These are phyloP conservation scores for Drosophila watanabei DNA, from an alignment of 1,140 invertebrate species.

Conservation along the genomic window DNA sequence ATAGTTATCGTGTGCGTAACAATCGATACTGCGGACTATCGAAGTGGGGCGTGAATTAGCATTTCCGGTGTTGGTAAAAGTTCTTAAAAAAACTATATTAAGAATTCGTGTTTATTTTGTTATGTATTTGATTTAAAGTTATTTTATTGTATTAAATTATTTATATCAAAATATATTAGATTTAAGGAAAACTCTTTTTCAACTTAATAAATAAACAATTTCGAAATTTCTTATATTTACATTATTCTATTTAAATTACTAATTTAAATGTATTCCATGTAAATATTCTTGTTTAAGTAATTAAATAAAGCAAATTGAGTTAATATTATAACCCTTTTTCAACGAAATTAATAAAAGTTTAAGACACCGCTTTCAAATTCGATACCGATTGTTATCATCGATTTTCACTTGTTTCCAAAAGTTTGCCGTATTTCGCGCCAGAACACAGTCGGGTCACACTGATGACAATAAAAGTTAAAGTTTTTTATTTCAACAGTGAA, in stretches of 20 bases:
- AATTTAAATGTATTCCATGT: too few species aligned
- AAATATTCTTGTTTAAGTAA: too few species aligned
- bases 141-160: too few species aligned
- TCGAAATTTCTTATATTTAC: too few species aligned
- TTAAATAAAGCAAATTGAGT: too few species aligned
- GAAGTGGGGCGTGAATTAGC: not conserved
- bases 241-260: too few species aligned
- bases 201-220: too few species aligned
- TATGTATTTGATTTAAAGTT: not conserved
- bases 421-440: not conserved
- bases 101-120: not conserved
- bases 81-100: not conserved
- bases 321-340: too few species aligned
- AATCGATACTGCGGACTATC: not conserved
- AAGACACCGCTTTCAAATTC: not conserved
- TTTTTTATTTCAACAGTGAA: slow-evolving; percentile 7
- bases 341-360: not conserved
- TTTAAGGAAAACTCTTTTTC: too few species aligned
- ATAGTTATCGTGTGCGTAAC: not conserved
- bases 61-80: slow-evolving; percentile 4
- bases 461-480: slow-evolving; percentile 5
- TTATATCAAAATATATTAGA: too few species aligned
- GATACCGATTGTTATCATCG: not conserved
- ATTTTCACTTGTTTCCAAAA: not conserved
- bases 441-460: not conserved